Percentiles rank a stretch among this genome's conserved stretches.
Conservation (phyloP, 2,113 vertebrate species). For the Tragelaphus strepsiceros region DNA sequence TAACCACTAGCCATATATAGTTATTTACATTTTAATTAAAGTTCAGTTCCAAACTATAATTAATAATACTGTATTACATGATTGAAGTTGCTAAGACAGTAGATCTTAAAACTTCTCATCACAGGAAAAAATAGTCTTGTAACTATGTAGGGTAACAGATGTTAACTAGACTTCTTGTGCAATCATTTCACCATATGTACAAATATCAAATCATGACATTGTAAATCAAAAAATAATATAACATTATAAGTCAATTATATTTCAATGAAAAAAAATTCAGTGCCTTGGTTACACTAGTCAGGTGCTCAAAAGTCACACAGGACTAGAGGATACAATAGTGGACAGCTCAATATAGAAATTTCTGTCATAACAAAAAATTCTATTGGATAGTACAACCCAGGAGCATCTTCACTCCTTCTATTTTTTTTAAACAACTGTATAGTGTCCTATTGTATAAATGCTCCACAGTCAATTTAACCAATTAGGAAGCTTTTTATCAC, state of each 20-base stretch:
- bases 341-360: neutral
- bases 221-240: neutral
- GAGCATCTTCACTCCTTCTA: neutral
- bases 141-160: neutral
- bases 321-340: neutral
- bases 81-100: neutral
- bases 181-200: neutral
- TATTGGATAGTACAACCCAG: neutral
- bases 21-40: slow-evolving; percentile 9
- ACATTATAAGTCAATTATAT: neutral
- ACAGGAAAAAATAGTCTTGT: neutral
- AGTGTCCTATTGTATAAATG: neutral
- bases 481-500: neutral
- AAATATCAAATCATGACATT: neutral
- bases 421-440: neutral
- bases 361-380: neutral
- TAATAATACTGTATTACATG: neutral
- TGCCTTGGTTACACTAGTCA: neutral
- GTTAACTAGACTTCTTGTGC: neutral
- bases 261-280: neutral
- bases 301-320: neutral
- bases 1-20: neutral
- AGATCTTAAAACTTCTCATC: neutral
- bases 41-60: neutral
- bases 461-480: neutral